phyloP scores from a whole-genome alignment of 2,888 invertebrate genomes.

The Harpalus rubripes region DNA sequence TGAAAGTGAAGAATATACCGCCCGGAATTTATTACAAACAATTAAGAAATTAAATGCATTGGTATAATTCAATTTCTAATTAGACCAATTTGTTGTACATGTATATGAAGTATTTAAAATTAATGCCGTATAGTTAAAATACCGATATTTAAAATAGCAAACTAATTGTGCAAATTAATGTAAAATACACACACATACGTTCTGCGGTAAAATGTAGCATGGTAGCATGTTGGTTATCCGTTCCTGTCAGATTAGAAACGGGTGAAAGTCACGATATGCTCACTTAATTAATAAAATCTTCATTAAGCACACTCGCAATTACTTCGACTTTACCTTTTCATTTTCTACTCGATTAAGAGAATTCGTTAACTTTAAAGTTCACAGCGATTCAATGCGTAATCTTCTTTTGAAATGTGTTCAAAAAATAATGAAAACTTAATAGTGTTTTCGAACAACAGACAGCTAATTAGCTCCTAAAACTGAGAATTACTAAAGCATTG shows the following conservation, averaged over 20 bases:
- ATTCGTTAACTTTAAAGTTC: not conserved
- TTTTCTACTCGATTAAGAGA: constrained; percentile 3
- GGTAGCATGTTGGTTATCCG: constrained; percentile 12
- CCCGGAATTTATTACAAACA: no score
- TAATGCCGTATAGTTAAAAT: not conserved
- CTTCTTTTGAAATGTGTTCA: constrained; percentile 1
- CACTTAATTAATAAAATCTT: constrained; percentile 38
- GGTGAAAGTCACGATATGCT: constrained; percentile 35
- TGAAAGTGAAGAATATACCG: no score
- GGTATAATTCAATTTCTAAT: not conserved
- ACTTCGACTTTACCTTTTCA: not conserved
- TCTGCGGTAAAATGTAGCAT: not conserved
- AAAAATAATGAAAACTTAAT: not conserved
- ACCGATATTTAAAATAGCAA: not conserved
- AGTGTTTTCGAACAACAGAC: no score
- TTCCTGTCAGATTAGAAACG: constrained; percentile 16
- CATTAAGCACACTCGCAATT: constrained; percentile 21
- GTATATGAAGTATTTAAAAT: not conserved
- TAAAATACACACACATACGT: not conserved
- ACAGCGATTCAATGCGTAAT: not conserved
- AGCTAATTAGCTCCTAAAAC: constrained; percentile 32
- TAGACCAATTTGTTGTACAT: not conserved
- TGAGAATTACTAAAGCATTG: constrained; percentile 40
- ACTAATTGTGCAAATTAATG: not conserved
- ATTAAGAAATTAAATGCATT: not conserved